A percentile compares a stretch with the other conserved stretches of the same genome.
phyloP scores from a whole-genome alignment of 2,113 vertebrate species.

The Nothocercus nigrocapillus region DNA sequence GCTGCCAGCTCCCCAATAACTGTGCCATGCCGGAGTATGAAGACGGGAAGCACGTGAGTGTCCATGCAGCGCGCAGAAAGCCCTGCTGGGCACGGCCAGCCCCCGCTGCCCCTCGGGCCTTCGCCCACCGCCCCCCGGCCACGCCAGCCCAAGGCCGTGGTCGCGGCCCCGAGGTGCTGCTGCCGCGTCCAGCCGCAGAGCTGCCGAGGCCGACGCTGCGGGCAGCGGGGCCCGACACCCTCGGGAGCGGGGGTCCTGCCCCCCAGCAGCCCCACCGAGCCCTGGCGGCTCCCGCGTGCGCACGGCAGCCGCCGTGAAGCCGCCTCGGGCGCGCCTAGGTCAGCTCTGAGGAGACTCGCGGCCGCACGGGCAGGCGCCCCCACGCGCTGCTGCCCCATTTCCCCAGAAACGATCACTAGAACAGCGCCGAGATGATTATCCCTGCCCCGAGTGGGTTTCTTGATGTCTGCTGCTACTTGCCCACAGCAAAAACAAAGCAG shows the following conservation, averaged over 20 bases:
- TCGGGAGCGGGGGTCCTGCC: too few relatives aligned
- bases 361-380: neutral
- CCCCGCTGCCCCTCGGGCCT: neutral
- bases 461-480: neutral
- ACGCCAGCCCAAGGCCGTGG: too few relatives aligned
- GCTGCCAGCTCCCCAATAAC: neutral
- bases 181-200: too few relatives aligned
- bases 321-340: neutral
- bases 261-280: too few relatives aligned
- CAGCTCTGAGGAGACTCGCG: neutral
- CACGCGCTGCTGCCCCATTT: neutral
- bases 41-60: neutral
- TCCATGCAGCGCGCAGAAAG: neutral
- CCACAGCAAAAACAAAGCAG: neutral
- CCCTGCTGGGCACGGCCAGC: fast-evolving
- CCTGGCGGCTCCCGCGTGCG: too few relatives aligned
- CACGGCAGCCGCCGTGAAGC: neutral
- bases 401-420: neutral
- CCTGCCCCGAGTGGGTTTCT: neutral
- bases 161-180: too few relatives aligned
- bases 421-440: neutral
- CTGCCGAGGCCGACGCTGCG: too few relatives aligned
- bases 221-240: too few relatives aligned
- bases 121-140: too few relatives aligned
- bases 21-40: fast-evolving